Percentiles rank a stretch among this genome's conserved stretches.
These are phyloP conservation scores for Marronus borbonicus DNA, from an alignment of 2,888 invertebrate species.

Conservation along the genomic window DNA sequence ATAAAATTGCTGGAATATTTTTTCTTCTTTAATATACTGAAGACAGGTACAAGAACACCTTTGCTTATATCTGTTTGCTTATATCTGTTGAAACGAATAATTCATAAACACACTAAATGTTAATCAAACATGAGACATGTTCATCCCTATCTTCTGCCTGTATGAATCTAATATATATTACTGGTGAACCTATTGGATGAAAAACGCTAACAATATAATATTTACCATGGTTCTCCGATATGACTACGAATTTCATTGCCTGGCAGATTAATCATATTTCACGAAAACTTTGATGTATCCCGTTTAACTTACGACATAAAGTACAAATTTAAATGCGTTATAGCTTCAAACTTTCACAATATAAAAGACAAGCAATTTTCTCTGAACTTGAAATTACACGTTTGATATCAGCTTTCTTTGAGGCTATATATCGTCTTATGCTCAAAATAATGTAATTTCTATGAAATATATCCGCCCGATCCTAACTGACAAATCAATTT, in stretches of 20 bases:
- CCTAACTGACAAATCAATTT: constrained; percentile 30
- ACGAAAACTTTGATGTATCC: background rate
- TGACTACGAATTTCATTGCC: background rate
- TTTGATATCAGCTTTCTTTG: constrained; percentile 23
- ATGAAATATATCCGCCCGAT: constrained; percentile 14
- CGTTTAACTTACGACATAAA: constrained; percentile 1
- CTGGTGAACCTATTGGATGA: too few species aligned
- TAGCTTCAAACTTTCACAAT: constrained; percentile 24
- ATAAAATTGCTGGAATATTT: too few species aligned
- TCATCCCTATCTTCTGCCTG: too few species aligned
- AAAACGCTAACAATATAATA: too few species aligned
- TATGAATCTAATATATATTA: too few species aligned
- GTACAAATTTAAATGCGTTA: constrained; percentile 17
- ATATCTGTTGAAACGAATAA: too few species aligned
- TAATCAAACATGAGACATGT: too few species aligned
- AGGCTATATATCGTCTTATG: constrained; percentile 18
- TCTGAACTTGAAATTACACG: constrained; percentile 20
- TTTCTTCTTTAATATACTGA: too few species aligned
- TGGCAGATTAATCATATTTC: background rate
- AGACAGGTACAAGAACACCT: too few species aligned
- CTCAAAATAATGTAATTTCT: constrained; percentile 22
- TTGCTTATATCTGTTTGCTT: too few species aligned
- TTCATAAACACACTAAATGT: too few species aligned
- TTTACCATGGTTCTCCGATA: too few species aligned
- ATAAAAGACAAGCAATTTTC: constrained; percentile 29